Base-by-base conservation (phyloP, 2,113 vertebrate species). In the Puffinus mauretanicus region DNA sequence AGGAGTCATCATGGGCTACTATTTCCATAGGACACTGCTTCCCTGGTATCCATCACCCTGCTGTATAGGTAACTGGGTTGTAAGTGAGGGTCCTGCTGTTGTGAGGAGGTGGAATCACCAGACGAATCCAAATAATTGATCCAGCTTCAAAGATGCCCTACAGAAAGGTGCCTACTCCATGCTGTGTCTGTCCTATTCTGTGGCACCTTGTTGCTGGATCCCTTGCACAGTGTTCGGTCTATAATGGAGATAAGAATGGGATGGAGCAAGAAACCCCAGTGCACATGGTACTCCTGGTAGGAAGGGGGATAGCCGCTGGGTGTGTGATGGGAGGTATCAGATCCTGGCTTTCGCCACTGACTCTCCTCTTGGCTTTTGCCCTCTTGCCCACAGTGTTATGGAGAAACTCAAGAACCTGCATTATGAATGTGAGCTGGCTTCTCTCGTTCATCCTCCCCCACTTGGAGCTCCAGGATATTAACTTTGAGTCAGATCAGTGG, bases 381-480 rank as follows among this genome's bases (percentile, higher is more conserved):
- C 86, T 97, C 67, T 94, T 82, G 89, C 82, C 55, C 78, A 89
- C 98, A 98, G 98, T 81, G 62, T 96, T 58, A 93, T 96, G 95
- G 98, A 98, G 82, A 97, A 96, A 81, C 97, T 99, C 84, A 97
- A 62, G 5, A 93, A 94, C 51, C 96, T 99, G 77, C 94, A 95
- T 67, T 67, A 90, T 97, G 91, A 98, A 99, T 42, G 97, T 98
- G 79, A 98, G 98, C 90, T 98, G 97, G 83, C 98, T 99, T 47
- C 98, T 99, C 88, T 98, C 97, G 1, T 98, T 98, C 40, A 98
- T 98, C 57, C 94, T 99, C 95, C 98, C 98, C 66, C 97, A 98
- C 66, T 97, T 98, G 97, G 98, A 99, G 95, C 97, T 99, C 96
- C 93, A 97, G 49, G 98, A 98, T 82, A 98, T 98, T 97, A 98